Evolutionary conservation across 2,797 vertebrate genomes (phyloP).

Genomic region (Ptychobarbus kaznakovi): DNA sequence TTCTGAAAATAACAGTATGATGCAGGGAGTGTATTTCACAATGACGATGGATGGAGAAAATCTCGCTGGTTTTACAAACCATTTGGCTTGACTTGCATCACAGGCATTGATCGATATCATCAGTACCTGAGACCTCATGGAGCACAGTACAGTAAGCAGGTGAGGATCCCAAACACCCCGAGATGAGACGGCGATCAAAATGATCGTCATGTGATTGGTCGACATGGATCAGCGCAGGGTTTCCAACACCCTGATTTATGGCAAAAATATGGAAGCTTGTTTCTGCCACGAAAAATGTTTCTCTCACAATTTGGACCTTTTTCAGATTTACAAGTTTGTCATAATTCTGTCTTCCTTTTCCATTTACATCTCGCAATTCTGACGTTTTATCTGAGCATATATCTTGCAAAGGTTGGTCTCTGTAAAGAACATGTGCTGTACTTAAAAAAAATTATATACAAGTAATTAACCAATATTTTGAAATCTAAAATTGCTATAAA

Average conservation of each 20-base stretch:
- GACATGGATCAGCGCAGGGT: not conserved
- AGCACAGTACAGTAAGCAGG: constrained; percentile 2
- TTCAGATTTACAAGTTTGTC: not conserved
- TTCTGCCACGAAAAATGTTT: not conserved
- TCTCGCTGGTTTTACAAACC: not conserved
- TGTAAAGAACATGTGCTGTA: no score
- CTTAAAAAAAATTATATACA: not conserved
- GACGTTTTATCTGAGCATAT: not conserved
- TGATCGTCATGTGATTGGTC: not conserved
- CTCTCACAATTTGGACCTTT: not conserved
- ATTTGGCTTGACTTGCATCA: constrained; percentile 27
- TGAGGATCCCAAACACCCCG: not conserved
- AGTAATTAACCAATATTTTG: not conserved
- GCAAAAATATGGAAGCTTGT: not conserved
- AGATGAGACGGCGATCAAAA: not conserved
- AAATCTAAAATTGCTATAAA: not conserved
- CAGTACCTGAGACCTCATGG: constrained; percentile 36
- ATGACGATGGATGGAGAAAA: not conserved
- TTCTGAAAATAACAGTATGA: not conserved
- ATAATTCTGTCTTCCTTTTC: not conserved
- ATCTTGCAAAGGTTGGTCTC: no score
- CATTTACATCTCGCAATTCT: not conserved
- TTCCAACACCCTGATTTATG: constrained; percentile 4
- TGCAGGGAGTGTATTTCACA: constrained; percentile 14
- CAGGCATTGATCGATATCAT: constrained; percentile 17